These are phyloP conservation scores for Triplophysa yarkandensis DNA, from an alignment of 2,797 vertebrate species.

Conservation along the genomic window DNA sequence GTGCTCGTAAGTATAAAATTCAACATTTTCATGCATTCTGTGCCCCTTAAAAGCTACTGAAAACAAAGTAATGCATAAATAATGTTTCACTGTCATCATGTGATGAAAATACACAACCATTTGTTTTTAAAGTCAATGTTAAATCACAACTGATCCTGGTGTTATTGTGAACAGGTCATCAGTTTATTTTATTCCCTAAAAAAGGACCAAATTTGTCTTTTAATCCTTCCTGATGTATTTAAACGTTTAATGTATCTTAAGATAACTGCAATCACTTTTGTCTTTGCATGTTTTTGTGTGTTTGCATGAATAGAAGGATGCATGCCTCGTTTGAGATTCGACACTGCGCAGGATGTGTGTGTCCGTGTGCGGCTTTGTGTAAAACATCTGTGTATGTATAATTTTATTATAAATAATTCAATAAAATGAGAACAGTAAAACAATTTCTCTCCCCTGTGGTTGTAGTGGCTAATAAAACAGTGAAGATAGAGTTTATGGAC, in stretches of 20 bases:
- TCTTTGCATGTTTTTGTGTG: neutral
- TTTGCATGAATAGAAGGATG: neutral
- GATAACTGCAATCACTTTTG: neutral
- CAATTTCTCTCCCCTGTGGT: neutral
- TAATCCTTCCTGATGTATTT: neutral
- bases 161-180: neutral
- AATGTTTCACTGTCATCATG: neutral
- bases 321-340: neutral
- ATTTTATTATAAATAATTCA: neutral
- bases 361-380: neutral
- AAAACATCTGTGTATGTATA: neutral
- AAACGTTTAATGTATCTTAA: neutral
- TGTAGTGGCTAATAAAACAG: neutral
- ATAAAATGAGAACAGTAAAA: neutral
- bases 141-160: neutral
- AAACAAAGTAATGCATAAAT: neutral
- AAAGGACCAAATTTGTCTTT: neutral
- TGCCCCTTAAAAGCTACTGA: neutral
- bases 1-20: constrained; percentile 6
- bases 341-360: neutral
- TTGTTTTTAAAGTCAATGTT: neutral
- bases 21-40: neutral
- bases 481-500: neutral
- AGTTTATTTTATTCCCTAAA: neutral
- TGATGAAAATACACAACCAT: neutral